These are phyloP conservation scores for Nymphalis io DNA, from an alignment of 1,140 invertebrate species.

Conservation along the genomic window DNA sequence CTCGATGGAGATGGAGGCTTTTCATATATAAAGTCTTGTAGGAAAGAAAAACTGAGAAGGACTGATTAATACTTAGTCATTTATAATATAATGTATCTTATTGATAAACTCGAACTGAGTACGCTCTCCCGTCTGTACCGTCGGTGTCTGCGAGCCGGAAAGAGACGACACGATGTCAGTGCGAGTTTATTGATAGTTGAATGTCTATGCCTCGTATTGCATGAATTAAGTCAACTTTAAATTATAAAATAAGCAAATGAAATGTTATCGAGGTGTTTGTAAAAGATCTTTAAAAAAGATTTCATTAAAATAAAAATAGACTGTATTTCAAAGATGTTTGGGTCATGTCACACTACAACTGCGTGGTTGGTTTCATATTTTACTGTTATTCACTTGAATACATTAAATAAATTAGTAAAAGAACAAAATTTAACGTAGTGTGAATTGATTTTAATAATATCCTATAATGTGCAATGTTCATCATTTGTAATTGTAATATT, in stretches of 20 bases:
- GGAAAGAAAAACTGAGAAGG: neutral
- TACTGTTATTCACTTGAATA: neutral
- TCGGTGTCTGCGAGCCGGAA: neutral
- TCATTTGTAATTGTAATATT: no score
- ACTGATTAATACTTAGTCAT: conserved; percentile 27
- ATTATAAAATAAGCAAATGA: conserved; percentile 1
- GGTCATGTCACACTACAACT: conserved; percentile 22
- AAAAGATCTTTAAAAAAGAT: conserved; percentile 6
- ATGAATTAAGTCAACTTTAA: neutral
- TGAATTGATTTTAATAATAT: no score
- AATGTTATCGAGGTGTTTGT: conserved; percentile 5
- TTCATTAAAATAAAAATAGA: neutral
- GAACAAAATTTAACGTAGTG: no score
- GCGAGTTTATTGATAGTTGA: conserved; percentile 11
- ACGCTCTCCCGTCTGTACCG: neutral
- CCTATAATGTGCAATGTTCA: no score
- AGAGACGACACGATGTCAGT: neutral
- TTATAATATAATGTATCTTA: conserved; percentile 17
- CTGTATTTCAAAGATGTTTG: neutral
- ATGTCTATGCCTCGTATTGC: neutral
- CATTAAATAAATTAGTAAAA: no score
- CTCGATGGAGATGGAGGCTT: neutral
- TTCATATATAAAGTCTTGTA: neutral
- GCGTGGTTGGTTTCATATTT: neutral
- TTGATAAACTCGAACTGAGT: conserved; percentile 4